Evolutionary conservation across 1,140 invertebrate species (phyloP).

Genomic region (Drosophila insularis): DNA sequence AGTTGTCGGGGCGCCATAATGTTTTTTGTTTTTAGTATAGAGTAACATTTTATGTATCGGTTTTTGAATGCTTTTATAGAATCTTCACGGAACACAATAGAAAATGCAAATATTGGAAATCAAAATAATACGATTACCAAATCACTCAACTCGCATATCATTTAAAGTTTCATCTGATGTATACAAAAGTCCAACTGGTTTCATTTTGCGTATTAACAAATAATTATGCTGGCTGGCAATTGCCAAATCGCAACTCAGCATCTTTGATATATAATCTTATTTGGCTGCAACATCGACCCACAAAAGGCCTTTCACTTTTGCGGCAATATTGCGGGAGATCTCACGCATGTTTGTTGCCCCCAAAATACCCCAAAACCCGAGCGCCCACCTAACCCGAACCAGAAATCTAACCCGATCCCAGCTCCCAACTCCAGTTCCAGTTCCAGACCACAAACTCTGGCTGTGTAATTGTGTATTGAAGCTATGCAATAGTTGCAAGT

Average conservation of each 20-base stretch:
- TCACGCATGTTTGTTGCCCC: slow-evolving; percentile 47
- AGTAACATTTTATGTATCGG: slow-evolving; percentile 45
- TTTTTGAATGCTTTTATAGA: slow-evolving; percentile 46
- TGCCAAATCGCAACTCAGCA: slow-evolving; percentile 58
- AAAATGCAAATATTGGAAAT: slow-evolving; percentile 57
- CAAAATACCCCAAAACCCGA: not conserved
- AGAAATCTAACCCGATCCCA: slow-evolving; percentile 18
- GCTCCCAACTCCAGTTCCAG: slow-evolving; percentile 15
- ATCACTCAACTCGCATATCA: slow-evolving; percentile 49
- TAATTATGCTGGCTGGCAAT: slow-evolving; percentile 60
- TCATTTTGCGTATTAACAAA: slow-evolving; percentile 54
- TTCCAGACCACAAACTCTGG: slow-evolving; percentile 13
- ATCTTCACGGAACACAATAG: slow-evolving; percentile 56
- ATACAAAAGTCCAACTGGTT: slow-evolving; percentile 63
- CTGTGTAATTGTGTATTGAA: not conserved
- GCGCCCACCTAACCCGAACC: not conserved
- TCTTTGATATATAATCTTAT: slow-evolving; percentile 71
- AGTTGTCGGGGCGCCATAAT: slow-evolving; percentile 20
- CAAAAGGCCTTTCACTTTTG: slow-evolving; percentile 76
- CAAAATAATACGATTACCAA: slow-evolving; percentile 55
- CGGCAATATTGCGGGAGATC: slow-evolving; percentile 51
- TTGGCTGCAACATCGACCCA: slow-evolving; percentile 61
- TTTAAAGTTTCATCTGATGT: slow-evolving; percentile 29
- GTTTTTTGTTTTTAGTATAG: slow-evolving; percentile 6
- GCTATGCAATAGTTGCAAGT: slow-evolving; percentile 26